These are phyloP conservation scores for Agrochola lota DNA, from an alignment of 2,888 invertebrate genomes.

Conservation along the genomic window DNA sequence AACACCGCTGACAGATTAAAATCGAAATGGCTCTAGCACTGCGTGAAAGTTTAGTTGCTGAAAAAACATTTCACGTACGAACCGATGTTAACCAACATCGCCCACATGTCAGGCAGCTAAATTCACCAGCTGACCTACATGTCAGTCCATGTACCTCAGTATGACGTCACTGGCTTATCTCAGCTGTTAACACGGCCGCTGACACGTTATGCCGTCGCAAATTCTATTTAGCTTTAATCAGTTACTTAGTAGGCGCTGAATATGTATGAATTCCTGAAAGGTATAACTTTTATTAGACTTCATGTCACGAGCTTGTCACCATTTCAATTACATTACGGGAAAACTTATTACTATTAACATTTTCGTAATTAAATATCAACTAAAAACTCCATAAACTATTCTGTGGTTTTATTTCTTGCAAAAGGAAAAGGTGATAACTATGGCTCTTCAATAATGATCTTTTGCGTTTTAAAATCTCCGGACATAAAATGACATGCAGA, in stretches of 20 bases:
- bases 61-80: slow-evolving; percentile 43
- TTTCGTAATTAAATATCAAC: neutral
- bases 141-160: slow-evolving; percentile 31
- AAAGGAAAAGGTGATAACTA: neutral
- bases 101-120: slow-evolving; percentile 28
- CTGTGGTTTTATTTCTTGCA: neutral
- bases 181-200: slow-evolving; percentile 47
- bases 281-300: neutral
- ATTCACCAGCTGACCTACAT: slow-evolving; percentile 56
- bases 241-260: slow-evolving; percentile 34
- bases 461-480: neutral
- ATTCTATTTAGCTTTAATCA: slow-evolving; percentile 56
- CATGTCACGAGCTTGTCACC: neutral
- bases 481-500: neutral
- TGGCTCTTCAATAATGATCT: neutral
- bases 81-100: slow-evolving; percentile 27
- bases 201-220: slow-evolving; percentile 44
- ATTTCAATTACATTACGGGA: too few species aligned
- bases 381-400: too few species aligned
- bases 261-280: slow-evolving; percentile 5
- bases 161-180: slow-evolving; percentile 60
- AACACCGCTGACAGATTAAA: slow-evolving; percentile 43
- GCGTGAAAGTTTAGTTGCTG: slow-evolving; percentile 23
- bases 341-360: neutral
- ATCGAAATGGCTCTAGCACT: slow-evolving; percentile 31